Conservation (phyloP, 30 jellyfish, hydroid and myxozoan species). For the Sanderia malayensis region DNA sequence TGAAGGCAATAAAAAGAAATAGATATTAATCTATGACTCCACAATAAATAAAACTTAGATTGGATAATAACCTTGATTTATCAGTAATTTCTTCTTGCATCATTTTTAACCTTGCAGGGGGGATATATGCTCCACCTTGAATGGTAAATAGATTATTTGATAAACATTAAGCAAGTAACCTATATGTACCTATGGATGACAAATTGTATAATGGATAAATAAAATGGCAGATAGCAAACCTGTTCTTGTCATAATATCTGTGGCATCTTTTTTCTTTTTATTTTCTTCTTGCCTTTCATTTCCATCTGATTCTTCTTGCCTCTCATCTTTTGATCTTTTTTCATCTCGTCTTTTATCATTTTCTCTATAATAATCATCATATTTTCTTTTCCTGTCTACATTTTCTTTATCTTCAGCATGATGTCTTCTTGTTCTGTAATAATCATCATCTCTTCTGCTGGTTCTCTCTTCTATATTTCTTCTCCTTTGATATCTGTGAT, state of each 20-base stretch:
- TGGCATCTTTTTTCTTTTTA: constrained; percentile 57
- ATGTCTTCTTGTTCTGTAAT: background rate
- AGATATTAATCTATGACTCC: background rate
- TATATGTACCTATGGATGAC: too few species aligned
- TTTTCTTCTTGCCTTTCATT: constrained; percentile 16
- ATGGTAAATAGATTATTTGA: background rate
- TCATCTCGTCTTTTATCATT: constrained; percentile 26
- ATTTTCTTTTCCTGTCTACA: constrained; percentile 10
- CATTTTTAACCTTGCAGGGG: constrained; percentile 85
- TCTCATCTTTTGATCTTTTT: constrained; percentile 15
- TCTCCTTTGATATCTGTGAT: constrained; percentile 8
- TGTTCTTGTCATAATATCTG: constrained; percentile 84
- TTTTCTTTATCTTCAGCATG: constrained; percentile 13
- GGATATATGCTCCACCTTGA: constrained; percentile 97
- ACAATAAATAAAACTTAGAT: background rate
- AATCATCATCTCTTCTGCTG: constrained; percentile 10
- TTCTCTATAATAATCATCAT: constrained; percentile 8
- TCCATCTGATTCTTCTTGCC: constrained; percentile 6
- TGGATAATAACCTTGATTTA: constrained; percentile 71
- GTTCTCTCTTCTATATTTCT: background rate
- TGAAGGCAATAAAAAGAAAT: background rate
- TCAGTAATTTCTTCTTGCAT: constrained; percentile 85
- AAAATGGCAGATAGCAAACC: constrained; percentile 34
- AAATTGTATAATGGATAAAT: too few species aligned
- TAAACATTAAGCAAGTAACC: background rate